Evolutionary conservation across 2,797 vertebrate genomes (phyloP), one percentile per base, ranked within the genome.

Genomic region (Paguma larvata): DNA sequence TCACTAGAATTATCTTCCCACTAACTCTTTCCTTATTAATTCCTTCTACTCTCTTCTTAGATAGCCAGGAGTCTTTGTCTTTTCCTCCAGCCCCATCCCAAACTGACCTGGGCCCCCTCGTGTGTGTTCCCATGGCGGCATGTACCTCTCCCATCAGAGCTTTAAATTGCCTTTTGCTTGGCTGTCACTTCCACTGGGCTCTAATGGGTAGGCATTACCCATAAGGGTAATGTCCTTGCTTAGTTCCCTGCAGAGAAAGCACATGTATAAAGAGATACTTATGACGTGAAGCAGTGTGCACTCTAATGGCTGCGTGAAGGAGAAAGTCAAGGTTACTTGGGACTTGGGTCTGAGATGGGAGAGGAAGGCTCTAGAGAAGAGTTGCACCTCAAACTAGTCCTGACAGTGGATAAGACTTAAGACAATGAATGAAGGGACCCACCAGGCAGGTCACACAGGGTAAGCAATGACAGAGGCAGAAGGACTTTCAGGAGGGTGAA

Each of bases 271-370:
- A 92, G 91, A 91, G 41, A 62, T 79, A 73, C 59, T 79, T 89
- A 75, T 5, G 53, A 86, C 79, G 91, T 38, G 56, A 89, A 75
- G 84, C 12, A 84, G 38, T 16, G 27, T 51, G 23, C 70, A 70
- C 12, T 46, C 0, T 11, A 80, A 86, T 3, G 89, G n/a, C 8
- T 87, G 53, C 51, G 48, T 53, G 19, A 94, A 91, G 51, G 68
- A 97, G 21, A 96, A 89, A 87, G 27, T 80, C 70, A 95, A 91
- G 51, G 87, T 75, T 38, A 72, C 41, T 14, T 32, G 32, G 3
- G 34, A 72, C 41, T 14, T 32, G 32, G 3, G 34, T 75, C 59
- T 38, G 75, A 41, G n/a, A 30, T 63, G 27, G 27, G 65, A 94
- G 89, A 73, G 30, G 21, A 85, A 89, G 32, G 14, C n/a, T 73